Conservation (phyloP, 2,888 invertebrate species). For the Buathra laborator region DNA sequence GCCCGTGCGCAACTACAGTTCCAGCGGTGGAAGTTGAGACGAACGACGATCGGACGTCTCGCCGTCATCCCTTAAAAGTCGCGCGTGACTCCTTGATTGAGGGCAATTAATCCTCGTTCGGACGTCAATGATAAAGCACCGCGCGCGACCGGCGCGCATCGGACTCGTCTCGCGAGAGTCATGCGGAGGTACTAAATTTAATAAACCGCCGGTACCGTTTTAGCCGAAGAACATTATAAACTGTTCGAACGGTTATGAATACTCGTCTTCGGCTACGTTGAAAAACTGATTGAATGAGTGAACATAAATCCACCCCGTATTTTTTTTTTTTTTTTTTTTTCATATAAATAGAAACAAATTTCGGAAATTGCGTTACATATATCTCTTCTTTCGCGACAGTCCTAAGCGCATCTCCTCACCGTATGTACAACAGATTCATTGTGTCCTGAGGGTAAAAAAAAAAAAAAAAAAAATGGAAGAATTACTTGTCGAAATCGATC, state of each 20-base stretch:
- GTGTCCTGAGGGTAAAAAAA: not conserved
- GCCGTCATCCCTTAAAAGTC: slow-evolving; percentile 57
- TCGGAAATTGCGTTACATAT: not conserved
- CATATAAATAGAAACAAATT: not conserved
- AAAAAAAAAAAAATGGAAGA: not conserved
- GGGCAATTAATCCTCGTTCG: slow-evolving; percentile 72
- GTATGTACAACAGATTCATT: not conserved
- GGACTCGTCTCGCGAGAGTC: not conserved
- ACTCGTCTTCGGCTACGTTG: slow-evolving; percentile 1
- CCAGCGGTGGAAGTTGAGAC: slow-evolving; percentile 25
- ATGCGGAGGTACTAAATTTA: slow-evolving; percentile 35
- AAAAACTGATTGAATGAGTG: slow-evolving; percentile 57
- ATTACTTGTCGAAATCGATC: slow-evolving; percentile 47
- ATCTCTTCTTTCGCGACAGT: not conserved
- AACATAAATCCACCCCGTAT: not conserved
- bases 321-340: not conserved
- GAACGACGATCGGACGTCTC: slow-evolving; percentile 16
- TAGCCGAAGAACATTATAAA: not conserved
- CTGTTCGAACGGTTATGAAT: slow-evolving; percentile 25
- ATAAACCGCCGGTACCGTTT: slow-evolving; percentile 36
- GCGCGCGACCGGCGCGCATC: slow-evolving; percentile 31
- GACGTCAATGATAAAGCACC: slow-evolving; percentile 64
- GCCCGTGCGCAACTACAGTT: slow-evolving; percentile 25
- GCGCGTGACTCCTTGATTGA: slow-evolving; percentile 58
- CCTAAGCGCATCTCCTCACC: not conserved